Evolutionary conservation across 2,888 invertebrate genomes (phyloP).

Genomic region (Amiota minor): DNA sequence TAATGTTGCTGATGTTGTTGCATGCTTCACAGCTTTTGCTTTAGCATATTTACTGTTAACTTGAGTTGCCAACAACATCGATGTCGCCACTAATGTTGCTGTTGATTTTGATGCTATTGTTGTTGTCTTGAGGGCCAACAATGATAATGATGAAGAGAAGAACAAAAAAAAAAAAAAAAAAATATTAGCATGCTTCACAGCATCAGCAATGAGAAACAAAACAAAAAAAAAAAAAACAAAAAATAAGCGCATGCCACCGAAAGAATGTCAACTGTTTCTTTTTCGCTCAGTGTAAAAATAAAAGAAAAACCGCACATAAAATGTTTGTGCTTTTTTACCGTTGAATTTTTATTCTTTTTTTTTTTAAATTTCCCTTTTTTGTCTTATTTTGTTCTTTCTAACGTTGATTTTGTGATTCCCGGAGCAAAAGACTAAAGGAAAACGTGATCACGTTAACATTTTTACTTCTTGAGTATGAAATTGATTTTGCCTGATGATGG

Average conservation of each 20-base stretch:
- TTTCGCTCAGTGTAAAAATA: slow-evolving; percentile 17
- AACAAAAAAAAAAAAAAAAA: slow-evolving; percentile 30
- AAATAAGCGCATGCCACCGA: not conserved
- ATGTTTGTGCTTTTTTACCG: slow-evolving; percentile 48
- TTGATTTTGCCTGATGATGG: slow-evolving; percentile 41
- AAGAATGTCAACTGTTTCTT: slow-evolving; percentile 63
- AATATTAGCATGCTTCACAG: slow-evolving; percentile 61
- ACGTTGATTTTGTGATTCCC: slow-evolving; percentile 10
- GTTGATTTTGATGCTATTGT: slow-evolving; percentile 49
- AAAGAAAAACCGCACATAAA: slow-evolving; percentile 44
- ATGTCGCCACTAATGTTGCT: slow-evolving; percentile 18
- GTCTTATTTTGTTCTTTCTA: slow-evolving; percentile 10
- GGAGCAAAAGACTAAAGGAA: slow-evolving; percentile 48
- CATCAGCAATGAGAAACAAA: slow-evolving; percentile 34
- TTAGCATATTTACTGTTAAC: slow-evolving; percentile 48
- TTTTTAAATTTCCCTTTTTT: slow-evolving; percentile 26
- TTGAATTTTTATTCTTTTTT: slow-evolving; percentile 39
- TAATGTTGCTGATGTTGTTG: slow-evolving; percentile 42
- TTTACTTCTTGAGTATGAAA: slow-evolving; percentile 54
- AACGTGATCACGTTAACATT: slow-evolving; percentile 72
- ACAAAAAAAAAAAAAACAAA: slow-evolving; percentile 4
- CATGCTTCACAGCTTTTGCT: slow-evolving; percentile 63
- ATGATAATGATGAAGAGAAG: not conserved
- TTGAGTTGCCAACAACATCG: slow-evolving; percentile 41
- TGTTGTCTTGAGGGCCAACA: slow-evolving; percentile 37